These are phyloP conservation scores for Aulostomus chinensis DNA, from an alignment of 2,797 vertebrate species.

Conservation along the genomic window DNA sequence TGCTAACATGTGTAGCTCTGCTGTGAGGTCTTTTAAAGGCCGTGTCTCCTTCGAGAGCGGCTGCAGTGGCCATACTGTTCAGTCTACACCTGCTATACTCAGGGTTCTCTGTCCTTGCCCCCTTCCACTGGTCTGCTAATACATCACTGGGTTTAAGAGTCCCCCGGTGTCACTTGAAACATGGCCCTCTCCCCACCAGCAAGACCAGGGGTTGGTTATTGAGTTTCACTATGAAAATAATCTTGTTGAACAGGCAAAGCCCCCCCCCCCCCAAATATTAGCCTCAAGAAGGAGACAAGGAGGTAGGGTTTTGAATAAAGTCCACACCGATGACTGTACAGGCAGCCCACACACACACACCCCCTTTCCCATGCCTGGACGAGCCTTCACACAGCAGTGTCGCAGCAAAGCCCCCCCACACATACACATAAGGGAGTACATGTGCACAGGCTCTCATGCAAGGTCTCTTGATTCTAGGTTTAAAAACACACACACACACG, in stretches of 20 bases:
- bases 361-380: slow-evolving; percentile 44
- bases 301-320: slow-evolving; percentile 18
- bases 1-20: background rate
- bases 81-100: slow-evolving; percentile 57
- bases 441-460: slow-evolving; percentile 19
- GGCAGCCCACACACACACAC: slow-evolving; percentile 34
- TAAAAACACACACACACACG: slow-evolving; percentile 34
- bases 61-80: too few species aligned
- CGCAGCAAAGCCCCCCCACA: slow-evolving; percentile 28
- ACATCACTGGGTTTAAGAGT: slow-evolving; percentile 59
- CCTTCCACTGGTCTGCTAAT: slow-evolving; percentile 26
- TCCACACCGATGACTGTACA: slow-evolving; percentile 56
- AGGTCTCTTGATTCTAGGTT: slow-evolving; percentile 33
- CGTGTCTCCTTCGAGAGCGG: too few species aligned
- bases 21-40: too few species aligned
- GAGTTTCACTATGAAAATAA: slow-evolving; percentile 65
- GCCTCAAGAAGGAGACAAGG: slow-evolving; percentile 24
- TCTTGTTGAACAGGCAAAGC: slow-evolving; percentile 13
- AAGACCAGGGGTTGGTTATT: slow-evolving; percentile 60
- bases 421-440: slow-evolving; percentile 33
- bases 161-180: slow-evolving; percentile 52
- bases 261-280: slow-evolving; percentile 29
- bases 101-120: slow-evolving; percentile 21
- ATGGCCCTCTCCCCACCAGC: slow-evolving; percentile 47
- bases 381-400: slow-evolving; percentile 67